These are phyloP conservation scores for Atopsyche davidsoni DNA, from an alignment of 1,140 invertebrate genomes.

Conservation along the genomic window DNA sequence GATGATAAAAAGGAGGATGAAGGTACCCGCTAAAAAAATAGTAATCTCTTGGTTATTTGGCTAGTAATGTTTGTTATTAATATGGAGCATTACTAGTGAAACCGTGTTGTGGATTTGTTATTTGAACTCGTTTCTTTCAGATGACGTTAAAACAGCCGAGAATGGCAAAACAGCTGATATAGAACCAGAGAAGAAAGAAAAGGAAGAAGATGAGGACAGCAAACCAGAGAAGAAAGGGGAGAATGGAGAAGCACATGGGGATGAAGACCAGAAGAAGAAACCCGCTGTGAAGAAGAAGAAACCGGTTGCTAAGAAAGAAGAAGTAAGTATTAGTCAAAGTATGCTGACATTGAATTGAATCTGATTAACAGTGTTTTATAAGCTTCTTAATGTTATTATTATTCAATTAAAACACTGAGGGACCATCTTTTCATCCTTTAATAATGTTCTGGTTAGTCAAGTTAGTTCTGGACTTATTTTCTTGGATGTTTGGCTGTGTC, in stretches of 20 bases:
- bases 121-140: neutral
- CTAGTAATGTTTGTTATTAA: neutral
- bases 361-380: too few relatives aligned
- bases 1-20: conserved; percentile 28
- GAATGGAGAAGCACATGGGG: conserved; percentile 26
- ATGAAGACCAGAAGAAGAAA: conserved; percentile 20
- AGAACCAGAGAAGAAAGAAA: conserved; percentile 25
- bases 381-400: too few relatives aligned
- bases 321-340: too few relatives aligned
- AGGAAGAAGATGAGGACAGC: conserved; percentile 6
- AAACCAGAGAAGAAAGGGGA: conserved; percentile 27
- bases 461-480: too few relatives aligned
- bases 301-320: conserved; percentile 21
- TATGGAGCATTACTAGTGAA: neutral
- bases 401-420: too few relatives aligned
- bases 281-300: conserved; percentile 27
- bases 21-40: conserved; percentile 9
- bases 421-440: too few relatives aligned
- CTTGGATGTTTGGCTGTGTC: too few relatives aligned
- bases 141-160: conserved; percentile 12
- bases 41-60: too few relatives aligned
- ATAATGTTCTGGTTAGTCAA: too few relatives aligned
- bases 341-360: too few relatives aligned
- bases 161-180: conserved; percentile 21
- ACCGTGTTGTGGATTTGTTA: neutral